Percentiles rank a stretch among this genome's conserved stretches.
Conservation (phyloP, 2,888 invertebrate species). For the Limnephilus marmoratus region DNA sequence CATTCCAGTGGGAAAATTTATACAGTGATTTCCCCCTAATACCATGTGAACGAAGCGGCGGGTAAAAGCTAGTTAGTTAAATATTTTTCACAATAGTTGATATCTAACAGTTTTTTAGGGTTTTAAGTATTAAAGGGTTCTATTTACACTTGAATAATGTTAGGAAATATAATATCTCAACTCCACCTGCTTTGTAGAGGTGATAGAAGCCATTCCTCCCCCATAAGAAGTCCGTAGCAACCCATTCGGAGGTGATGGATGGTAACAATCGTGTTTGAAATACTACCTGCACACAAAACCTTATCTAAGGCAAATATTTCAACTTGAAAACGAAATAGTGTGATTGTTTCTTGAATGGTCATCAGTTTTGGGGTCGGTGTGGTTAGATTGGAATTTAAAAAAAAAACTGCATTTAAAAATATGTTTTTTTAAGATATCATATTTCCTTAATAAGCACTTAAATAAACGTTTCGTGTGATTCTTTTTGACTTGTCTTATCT, state of each 20-base stretch:
- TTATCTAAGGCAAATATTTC: background rate
- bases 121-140: background rate
- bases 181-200: background rate
- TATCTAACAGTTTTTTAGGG: background rate
- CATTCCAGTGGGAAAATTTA: too few species aligned
- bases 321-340: background rate
- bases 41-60: too few species aligned
- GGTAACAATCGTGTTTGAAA: background rate
- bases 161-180: background rate
- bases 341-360: background rate
- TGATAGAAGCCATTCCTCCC: background rate
- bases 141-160: slow-evolving; percentile 27
- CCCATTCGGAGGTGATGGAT: slow-evolving; percentile 5
- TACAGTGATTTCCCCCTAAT: too few species aligned
- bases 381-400: too few species aligned
- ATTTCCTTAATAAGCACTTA: too few species aligned
- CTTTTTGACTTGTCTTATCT: too few species aligned
- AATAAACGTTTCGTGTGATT: too few species aligned
- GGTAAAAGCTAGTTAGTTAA: too few species aligned
- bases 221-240: background rate
- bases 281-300: background rate
- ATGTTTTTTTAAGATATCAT: too few species aligned
- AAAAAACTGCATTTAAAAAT: too few species aligned
- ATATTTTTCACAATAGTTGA: background rate
- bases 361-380: background rate